These are phyloP conservation scores for Zaprionus africanus DNA, from an alignment of 1,140 invertebrate genomes.

Conservation along the genomic window DNA sequence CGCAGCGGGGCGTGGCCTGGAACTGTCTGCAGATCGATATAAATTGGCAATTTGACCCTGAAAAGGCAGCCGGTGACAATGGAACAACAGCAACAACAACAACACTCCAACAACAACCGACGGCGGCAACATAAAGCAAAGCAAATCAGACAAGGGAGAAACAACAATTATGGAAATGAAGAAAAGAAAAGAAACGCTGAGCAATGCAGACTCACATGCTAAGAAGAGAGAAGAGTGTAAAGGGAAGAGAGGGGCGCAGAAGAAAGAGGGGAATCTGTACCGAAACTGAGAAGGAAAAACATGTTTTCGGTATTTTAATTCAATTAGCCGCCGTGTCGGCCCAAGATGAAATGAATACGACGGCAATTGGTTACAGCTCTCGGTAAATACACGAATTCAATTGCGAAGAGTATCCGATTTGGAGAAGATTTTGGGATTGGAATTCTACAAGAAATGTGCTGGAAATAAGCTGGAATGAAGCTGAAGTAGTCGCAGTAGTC, in stretches of 20 bases:
- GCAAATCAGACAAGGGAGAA: slow-evolving; percentile 47
- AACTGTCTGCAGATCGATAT: slow-evolving; percentile 59
- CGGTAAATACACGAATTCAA: neutral
- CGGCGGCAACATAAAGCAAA: slow-evolving; percentile 60
- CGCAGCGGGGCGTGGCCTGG: slow-evolving; percentile 32
- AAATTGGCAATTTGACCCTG: slow-evolving; percentile 75
- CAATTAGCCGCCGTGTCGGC: slow-evolving; percentile 50
- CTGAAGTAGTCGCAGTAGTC: neutral
- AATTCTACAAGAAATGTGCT: slow-evolving; percentile 8
- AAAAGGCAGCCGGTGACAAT: slow-evolving; percentile 38
- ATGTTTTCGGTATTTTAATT: slow-evolving; percentile 73
- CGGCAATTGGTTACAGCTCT: slow-evolving; percentile 27
- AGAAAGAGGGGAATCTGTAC: slow-evolving; percentile 1
- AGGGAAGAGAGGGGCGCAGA: slow-evolving; percentile 1
- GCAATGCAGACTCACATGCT: slow-evolving; percentile 2
- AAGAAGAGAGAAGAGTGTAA: neutral
- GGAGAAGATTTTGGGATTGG: slow-evolving; percentile 1
- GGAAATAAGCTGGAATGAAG: neutral
- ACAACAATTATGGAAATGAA: slow-evolving; percentile 76
- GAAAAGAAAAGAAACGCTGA: slow-evolving; percentile 11
- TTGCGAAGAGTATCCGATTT: neutral
- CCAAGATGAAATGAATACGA: slow-evolving; percentile 55
- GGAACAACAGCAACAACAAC: neutral
- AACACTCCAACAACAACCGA: slow-evolving; percentile 9
- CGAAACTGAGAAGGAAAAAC: slow-evolving; percentile 37